phyloP scores from a whole-genome alignment of 2,888 invertebrate species.

The Dichetophora obliterata region DNA sequence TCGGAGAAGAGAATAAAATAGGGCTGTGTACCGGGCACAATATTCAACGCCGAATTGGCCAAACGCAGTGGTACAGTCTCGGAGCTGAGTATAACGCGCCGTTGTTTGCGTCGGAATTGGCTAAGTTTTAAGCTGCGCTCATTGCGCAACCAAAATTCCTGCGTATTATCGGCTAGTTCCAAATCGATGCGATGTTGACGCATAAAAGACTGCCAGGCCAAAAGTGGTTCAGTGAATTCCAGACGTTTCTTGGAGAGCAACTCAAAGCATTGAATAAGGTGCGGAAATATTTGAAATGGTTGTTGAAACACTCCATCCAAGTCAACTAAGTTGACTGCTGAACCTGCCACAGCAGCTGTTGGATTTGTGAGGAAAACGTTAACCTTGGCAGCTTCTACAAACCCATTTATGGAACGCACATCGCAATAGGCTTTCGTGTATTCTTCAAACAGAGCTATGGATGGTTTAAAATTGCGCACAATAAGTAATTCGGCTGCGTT shows the following conservation, averaged over 20 bases:
- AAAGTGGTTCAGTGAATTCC: conserved; percentile 60
- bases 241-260: conserved; percentile 56
- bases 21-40: conserved; percentile 73
- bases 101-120: conserved; percentile 73
- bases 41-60: conserved; percentile 77
- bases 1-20: conserved; percentile 88
- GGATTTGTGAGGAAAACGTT: conserved; percentile 47
- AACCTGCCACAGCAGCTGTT: conserved; percentile 47
- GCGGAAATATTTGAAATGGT: conserved; percentile 63
- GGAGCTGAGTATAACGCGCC: conserved; percentile 85
- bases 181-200: conserved; percentile 63
- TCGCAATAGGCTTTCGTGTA: conserved; percentile 81
- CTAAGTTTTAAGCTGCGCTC: conserved; percentile 65
- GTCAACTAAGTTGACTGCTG: conserved; percentile 42
- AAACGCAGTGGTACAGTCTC: conserved; percentile 78
- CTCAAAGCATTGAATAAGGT: conserved; percentile 63
- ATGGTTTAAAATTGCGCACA: conserved; percentile 79
- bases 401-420: conserved; percentile 80
- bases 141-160: conserved; percentile 67
- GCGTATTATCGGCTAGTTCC: conserved; percentile 65
- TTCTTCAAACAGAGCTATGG: conserved; percentile 78
- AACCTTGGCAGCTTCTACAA: conserved; percentile 75
- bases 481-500: conserved; percentile 77
- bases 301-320: conserved; percentile 61
- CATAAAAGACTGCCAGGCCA: conserved; percentile 62